Evolutionary conservation across 2,888 invertebrate genomes (phyloP).

Genomic region (Pemphredon lugubris): DNA sequence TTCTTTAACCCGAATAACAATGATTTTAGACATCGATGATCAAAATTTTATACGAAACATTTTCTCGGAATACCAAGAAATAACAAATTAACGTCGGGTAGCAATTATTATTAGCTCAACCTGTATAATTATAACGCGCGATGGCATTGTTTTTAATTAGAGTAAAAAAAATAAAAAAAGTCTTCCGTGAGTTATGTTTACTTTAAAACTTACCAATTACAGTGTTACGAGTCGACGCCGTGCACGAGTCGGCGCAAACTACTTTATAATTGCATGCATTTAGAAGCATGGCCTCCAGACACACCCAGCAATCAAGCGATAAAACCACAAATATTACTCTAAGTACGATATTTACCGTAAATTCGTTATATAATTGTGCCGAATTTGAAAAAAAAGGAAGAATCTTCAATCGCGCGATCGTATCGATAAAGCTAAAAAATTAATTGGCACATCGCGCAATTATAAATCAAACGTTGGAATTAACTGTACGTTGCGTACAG

Average conservation of each 20-base stretch:
- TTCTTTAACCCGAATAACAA: too few species aligned
- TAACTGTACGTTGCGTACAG: too few species aligned
- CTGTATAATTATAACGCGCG: too few species aligned
- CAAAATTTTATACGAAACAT: too few species aligned
- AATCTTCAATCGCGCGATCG: not conserved
- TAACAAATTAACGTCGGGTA: too few species aligned
- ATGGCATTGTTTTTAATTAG: too few species aligned
- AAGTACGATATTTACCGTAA: not conserved
- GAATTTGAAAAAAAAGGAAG: not conserved
- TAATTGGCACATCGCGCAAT: not conserved
- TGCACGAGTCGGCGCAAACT: not conserved
- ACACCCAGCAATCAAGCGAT: not conserved
- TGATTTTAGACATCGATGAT: too few species aligned
- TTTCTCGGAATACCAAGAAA: too few species aligned
- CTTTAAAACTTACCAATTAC: constrained; percentile 12
- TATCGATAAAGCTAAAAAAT: not conserved
- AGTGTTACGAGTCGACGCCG: not conserved
- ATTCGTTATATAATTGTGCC: not conserved
- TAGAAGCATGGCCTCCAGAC: constrained; percentile 1
- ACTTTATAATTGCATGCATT: constrained; percentile 12
- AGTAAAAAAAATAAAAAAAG: not conserved
- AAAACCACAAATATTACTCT: not conserved
- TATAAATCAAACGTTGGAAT: too few species aligned
- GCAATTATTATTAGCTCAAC: too few species aligned
- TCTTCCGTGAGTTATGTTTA: not conserved